Percentiles rank a stretch among this genome's conserved stretches.
Conservation (phyloP, 2,888 invertebrate genomes). For the Cybosia mesomella region DNA sequence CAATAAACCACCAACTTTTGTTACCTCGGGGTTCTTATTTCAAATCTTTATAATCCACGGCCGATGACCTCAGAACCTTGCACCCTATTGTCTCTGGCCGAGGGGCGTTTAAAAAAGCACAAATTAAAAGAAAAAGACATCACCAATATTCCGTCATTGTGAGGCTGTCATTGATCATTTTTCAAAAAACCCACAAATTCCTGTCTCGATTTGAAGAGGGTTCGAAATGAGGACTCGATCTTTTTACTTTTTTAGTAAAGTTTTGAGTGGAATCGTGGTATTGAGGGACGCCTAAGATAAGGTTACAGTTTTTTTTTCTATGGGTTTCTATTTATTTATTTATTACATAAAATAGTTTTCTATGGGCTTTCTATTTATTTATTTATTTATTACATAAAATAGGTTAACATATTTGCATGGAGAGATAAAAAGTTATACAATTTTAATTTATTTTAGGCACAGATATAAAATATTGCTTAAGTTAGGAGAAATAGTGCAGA, state of each 20-base stretch:
- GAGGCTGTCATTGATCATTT: slow-evolving; percentile 84
- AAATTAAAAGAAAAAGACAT: slow-evolving; percentile 48
- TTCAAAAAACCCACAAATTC: slow-evolving; percentile 81
- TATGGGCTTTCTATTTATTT: no score
- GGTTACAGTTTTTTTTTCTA: slow-evolving; percentile 5
- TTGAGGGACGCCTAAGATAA: slow-evolving; percentile 33
- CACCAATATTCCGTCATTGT: slow-evolving; percentile 80
- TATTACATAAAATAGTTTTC: no score
- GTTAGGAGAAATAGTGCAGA: no score
- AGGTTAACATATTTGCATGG: no score
- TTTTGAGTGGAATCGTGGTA: slow-evolving; percentile 35
- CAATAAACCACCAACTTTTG: slow-evolving; percentile 37
- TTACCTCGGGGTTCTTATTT: slow-evolving; percentile 43
- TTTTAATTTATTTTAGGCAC: no score
- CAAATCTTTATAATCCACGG: slow-evolving; percentile 56
- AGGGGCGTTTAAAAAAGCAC: slow-evolving; percentile 60
- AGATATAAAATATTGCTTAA: no score
- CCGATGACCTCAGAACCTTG: slow-evolving; percentile 62
- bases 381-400: no score
- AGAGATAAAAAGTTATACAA: no score
- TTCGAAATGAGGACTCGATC: slow-evolving; percentile 44
- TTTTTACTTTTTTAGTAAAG: slow-evolving; percentile 51
- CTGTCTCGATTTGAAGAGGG: slow-evolving; percentile 66
- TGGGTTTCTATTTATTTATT: no score
- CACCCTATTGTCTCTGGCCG: slow-evolving; percentile 75